phyloP scores from a whole-genome alignment of 2,113 vertebrate species.

The Murina feae region DNA sequence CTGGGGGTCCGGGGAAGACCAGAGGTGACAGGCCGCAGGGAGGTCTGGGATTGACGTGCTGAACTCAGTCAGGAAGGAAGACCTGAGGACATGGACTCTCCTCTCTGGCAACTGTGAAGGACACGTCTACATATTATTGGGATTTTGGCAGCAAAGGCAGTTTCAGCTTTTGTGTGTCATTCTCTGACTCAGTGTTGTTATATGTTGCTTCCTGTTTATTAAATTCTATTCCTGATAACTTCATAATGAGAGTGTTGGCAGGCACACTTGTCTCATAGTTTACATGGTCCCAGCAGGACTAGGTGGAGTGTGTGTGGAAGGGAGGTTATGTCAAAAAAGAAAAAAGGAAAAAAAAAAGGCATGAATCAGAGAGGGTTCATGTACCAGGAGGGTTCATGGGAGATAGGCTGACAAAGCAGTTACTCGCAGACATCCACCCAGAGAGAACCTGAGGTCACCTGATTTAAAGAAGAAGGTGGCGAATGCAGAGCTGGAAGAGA shows the following conservation, averaged over 20 bases:
- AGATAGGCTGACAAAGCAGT: background rate
- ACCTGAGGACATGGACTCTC: background rate
- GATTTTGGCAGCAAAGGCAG: background rate
- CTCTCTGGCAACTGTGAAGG: background rate
- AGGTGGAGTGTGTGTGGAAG: background rate
- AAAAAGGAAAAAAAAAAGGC: background rate
- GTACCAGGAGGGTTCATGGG: background rate
- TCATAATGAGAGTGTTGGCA: conserved; percentile 17
- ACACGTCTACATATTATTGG: background rate
- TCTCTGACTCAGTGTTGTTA: conserved; percentile 55
- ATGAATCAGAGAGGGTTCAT: too few relatives aligned
- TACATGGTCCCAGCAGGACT: background rate
- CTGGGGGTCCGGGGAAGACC: background rate
- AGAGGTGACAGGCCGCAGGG: background rate
- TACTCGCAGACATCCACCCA: background rate
- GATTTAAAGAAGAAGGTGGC: background rate
- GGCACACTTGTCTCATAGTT: background rate
- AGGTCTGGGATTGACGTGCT: background rate
- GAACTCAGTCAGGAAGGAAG: background rate
- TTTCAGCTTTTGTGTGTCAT: conserved; percentile 35
- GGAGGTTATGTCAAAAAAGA: background rate
- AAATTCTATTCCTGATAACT: conserved; percentile 15
- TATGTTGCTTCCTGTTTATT: conserved; percentile 57
- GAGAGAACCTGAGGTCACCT: background rate
- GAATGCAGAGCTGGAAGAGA: background rate